These are phyloP conservation scores for Tetrax tetrax DNA, from an alignment of 2,113 vertebrate genomes.

Conservation along the genomic window DNA sequence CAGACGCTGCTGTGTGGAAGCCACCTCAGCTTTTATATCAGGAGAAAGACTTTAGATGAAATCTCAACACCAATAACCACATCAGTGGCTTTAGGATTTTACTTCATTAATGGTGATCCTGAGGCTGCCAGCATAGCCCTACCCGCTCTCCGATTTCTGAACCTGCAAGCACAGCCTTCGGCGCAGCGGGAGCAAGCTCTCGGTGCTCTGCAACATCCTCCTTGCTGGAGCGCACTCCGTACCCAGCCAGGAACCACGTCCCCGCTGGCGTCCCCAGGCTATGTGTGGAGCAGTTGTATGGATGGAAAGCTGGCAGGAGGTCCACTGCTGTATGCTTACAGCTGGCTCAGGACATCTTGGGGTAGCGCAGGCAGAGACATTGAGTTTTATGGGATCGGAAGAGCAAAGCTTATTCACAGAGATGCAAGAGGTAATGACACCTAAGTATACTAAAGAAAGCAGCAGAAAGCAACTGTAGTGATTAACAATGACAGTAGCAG, in stretches of 20 bases:
- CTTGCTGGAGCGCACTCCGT: rapidly evolving
- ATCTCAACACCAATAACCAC: not conserved
- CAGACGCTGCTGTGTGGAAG: not conserved
- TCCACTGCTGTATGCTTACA: not conserved
- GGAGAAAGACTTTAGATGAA: not conserved
- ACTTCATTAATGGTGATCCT: not conserved
- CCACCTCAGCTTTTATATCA: not conserved
- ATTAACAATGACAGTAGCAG: not conserved
- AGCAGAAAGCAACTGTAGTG: not conserved
- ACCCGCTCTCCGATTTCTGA: not conserved
- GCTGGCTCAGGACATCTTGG: not conserved
- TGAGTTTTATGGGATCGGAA: not conserved
- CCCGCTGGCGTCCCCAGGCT: rapidly evolving
- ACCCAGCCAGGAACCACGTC: rapidly evolving
- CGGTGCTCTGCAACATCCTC: rapidly evolving
- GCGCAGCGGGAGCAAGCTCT: not conserved
- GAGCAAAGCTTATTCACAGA: not conserved
- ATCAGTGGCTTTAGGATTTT: not conserved
- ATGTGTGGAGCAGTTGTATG: rapidly evolving
- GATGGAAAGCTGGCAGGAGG: not conserved
- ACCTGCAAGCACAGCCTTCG: rapidly evolving
- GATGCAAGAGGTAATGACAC: not conserved
- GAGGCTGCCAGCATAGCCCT: not conserved
- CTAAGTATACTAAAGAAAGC: not conserved
- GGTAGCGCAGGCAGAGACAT: not conserved